A percentile compares a stretch with the other conserved stretches of the same genome.
Evolutionary conservation across 2,797 vertebrate genomes (phyloP).

Genomic region (Gallinago solitaria): DNA sequence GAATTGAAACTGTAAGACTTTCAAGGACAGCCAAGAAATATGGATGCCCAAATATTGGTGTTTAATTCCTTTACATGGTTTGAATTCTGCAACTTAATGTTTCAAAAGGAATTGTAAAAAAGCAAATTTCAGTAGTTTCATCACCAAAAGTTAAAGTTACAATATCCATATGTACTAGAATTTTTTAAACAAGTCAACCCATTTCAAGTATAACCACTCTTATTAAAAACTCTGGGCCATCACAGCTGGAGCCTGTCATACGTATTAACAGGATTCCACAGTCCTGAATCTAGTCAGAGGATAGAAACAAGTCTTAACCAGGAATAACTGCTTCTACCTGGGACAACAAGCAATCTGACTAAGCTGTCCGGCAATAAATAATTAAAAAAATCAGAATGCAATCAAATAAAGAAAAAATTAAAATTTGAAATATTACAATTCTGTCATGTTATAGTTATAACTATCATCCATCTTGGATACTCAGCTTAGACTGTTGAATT

Average conservation of each 20-base stretch:
- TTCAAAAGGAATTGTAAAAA: not conserved
- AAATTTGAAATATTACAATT: not conserved
- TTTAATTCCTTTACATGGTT: not conserved
- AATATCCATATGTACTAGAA: not conserved
- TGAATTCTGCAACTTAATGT: not conserved
- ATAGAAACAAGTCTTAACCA: not conserved
- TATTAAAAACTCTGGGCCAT: not conserved
- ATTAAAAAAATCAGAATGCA: not conserved
- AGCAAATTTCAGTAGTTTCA: not conserved
- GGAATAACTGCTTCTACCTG: not conserved
- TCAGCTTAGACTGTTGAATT: not conserved
- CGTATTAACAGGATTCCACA: not conserved
- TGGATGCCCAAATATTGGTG: not conserved
- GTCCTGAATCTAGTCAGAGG: not conserved
- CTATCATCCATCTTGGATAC: not conserved
- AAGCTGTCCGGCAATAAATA: not conserved
- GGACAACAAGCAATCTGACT: not conserved
- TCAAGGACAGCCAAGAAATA: not conserved
- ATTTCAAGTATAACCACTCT: not conserved
- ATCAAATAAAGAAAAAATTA: not conserved
- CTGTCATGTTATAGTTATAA: not conserved
- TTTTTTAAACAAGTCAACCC: not conserved
- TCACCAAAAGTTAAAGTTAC: not conserved
- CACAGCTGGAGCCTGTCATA: not conserved
- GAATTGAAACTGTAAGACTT: not conserved